Base-by-base conservation (phyloP, 1,140 invertebrate genomes). In the Penaeus indicus region DNA sequence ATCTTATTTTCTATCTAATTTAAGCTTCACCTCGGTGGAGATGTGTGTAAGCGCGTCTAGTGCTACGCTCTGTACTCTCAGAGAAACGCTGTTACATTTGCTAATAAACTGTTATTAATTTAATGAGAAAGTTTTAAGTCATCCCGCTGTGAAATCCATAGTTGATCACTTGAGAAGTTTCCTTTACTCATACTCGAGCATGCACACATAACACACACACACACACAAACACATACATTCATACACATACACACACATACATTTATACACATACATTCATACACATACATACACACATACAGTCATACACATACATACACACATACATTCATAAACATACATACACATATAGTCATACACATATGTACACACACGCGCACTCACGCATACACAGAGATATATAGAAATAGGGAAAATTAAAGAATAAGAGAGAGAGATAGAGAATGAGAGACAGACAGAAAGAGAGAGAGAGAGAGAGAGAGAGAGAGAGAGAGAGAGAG, bases 31-130 rank as follows among this genome's bases (percentile, higher is more conserved):
- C 0, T 69, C 11, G 32, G 16, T 38, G 81, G 61, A 84, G 81
- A 84, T 84, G 61, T 69, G 13, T 69, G 81, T 84, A 84, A 84
- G 81, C 81, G 67, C 47, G 47, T 47, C 47, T 84, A 47, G 62
- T 69, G 67, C 67, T 62, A 62, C 67, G 25, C 32, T 4, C 42
- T 22, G 63, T 84, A 69, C 81, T 84, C 81, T 84, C n/a, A 11
- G 81, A 84, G 81, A 60, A 60, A 60, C 13, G 16, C n/a, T n/a
- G 16, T 22, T 69, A 18, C n/a, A n/a, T 19, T 64, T 69, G 63
- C 69, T 84, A 84, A 84, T 84, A 84, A 84, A 84, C 21, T 84
- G 21, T 84, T 84, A 32, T 84, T 84, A 67, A 47, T 27, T 84
- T 42, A 64, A 38, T 47, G 10, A 75, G 18, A 25, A 75, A 27